Percentiles rank a stretch among this genome's conserved stretches.
Conservation (phyloP, 2,888 invertebrate genomes). For the Auanema freiburgensis region DNA sequence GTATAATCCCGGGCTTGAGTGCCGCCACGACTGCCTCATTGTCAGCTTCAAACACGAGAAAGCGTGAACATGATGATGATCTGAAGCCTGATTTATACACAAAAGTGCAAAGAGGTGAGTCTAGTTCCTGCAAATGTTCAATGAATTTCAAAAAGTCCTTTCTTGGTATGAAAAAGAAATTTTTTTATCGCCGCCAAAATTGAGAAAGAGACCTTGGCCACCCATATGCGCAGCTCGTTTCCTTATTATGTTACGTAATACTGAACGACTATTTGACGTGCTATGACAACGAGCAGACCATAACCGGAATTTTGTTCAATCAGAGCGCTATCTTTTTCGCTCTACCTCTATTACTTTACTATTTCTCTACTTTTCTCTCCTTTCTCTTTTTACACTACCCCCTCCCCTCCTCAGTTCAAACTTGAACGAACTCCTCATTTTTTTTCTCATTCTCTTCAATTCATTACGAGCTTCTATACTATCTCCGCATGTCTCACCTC, state of each 20-base stretch:
- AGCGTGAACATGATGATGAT: constrained; percentile 47
- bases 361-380: not conserved
- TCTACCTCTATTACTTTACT: not conserved
- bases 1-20: constrained; percentile 19
- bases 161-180: not conserved
- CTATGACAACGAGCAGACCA: too few relatives aligned
- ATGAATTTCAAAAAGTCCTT: not conserved
- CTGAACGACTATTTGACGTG: too few relatives aligned
- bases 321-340: not conserved
- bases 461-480: not conserved
- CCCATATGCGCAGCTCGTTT: too few relatives aligned
- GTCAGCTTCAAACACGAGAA: constrained; percentile 11
- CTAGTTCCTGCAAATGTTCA: not conserved
- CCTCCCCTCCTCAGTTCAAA: not conserved
- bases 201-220: too few relatives aligned
- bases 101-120: constrained; percentile 57
- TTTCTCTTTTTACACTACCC: not conserved
- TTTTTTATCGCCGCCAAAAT: not conserved
- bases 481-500: not conserved
- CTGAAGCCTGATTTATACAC: constrained; percentile 48
- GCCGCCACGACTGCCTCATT: constrained; percentile 14
- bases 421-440: constrained; percentile 1
- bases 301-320: too few relatives aligned
- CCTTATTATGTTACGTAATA: too few relatives aligned
- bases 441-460: constrained; percentile 6